Evolutionary conservation across 2,888 invertebrate genomes (phyloP).

Genomic region (Urechis unicinctus): DNA sequence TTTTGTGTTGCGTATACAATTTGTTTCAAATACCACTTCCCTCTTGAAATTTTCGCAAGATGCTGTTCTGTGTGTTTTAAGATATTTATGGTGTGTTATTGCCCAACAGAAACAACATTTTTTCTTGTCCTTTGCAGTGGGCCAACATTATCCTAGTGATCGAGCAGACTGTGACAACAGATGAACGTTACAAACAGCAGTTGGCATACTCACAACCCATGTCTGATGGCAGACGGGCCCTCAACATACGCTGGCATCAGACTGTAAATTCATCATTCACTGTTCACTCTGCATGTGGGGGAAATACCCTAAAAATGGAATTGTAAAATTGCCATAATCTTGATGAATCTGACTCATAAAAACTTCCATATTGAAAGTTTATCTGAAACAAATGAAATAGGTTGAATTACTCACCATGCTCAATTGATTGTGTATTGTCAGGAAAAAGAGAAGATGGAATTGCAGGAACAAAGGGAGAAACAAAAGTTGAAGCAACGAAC

Average conservation of each 20-base stretch:
- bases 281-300: too few relatives aligned
- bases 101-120: neutral
- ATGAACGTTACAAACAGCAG: slow-evolving; percentile 76
- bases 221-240: slow-evolving; percentile 71
- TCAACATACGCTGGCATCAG: slow-evolving; percentile 83
- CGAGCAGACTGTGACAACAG: slow-evolving; percentile 90
- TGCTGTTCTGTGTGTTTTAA: too few relatives aligned
- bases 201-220: slow-evolving; percentile 87
- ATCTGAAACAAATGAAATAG: too few relatives aligned
- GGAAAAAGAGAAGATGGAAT: slow-evolving; percentile 1
- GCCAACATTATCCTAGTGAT: slow-evolving; percentile 94
- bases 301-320: too few relatives aligned
- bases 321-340: too few relatives aligned
- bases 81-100: too few relatives aligned
- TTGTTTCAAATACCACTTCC: too few relatives aligned
- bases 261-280: slow-evolving; percentile 69
- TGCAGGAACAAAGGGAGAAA: neutral
- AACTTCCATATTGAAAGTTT: too few relatives aligned
- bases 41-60: too few relatives aligned
- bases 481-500: neutral
- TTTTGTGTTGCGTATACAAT: too few relatives aligned
- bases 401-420: neutral
- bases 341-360: too few relatives aligned
- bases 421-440: neutral
- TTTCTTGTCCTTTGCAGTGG: slow-evolving; percentile 62